Evolutionary conservation across 2,888 invertebrate species (phyloP), one percentile per base, ranked within the genome.

Genomic region (Tinea trinotella): DNA sequence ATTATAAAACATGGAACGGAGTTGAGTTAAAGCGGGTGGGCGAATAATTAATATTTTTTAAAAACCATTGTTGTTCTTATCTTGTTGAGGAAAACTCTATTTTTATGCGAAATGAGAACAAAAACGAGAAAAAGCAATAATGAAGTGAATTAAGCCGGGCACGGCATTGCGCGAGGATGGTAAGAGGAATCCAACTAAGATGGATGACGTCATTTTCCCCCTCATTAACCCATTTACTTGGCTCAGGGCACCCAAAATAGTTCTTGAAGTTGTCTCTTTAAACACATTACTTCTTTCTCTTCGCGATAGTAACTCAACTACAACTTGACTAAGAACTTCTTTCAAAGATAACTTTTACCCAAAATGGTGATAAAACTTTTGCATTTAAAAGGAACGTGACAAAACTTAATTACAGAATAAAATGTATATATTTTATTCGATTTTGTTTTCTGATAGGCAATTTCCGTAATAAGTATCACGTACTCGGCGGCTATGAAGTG

Each of bases 171-270:
- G 63, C 62, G 62, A 64, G 68, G 73, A 71, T 70, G 68, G 74
- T 75, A 70, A 74, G 70, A 74, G 71, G 70, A 73, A 75, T 76
- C 70, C 76, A 75, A 77, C 74, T 77, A 80, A 80, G 80, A 82
- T 75, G 70, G 75, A 83, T 78, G 76, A 75, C 68, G 74, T 78
- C 68, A 80, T 81, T 80, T 77, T 75, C 74, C 73, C 66, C 71
- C 79, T 80, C 79, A 81, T 81, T 83, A 81, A 79, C 76, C 78
- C 72, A 77, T 80, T 81, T 77, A 70, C 67, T 74, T 71, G 64
- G 65, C 61, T 63, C 62, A 62, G 62, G 65, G 64, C 64, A 66
- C 65, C 72, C 68, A 71, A 74, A 77, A 78, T 75, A 74, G 67
- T 74, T 71, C 59, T 63, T 60, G 60, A 67, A 70, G 62, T 50